These are phyloP conservation scores for Urocitellus parryii DNA, from an alignment of 2,113 vertebrate species.

Conservation along the genomic window DNA sequence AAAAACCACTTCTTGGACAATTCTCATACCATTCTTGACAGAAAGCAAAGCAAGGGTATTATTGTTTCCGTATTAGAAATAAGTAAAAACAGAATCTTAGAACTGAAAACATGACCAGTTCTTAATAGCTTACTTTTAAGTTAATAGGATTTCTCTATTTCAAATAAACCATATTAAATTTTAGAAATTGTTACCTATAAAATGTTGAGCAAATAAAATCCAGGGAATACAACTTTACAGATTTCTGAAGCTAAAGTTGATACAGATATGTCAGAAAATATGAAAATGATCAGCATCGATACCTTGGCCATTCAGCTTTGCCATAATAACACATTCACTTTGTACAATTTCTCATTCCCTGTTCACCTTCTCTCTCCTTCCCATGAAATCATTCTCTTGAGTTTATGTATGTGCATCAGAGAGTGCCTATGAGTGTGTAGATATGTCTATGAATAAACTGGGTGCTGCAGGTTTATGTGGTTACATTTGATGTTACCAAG, in stretches of 20 bases:
- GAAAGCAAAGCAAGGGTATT: neutral
- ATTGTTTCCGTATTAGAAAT: conserved; percentile 46
- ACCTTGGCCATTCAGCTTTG: neutral
- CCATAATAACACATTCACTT: neutral
- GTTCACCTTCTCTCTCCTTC: neutral
- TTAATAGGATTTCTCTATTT: neutral
- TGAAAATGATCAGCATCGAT: neutral
- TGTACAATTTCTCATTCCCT: neutral
- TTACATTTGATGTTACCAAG: too few species aligned
- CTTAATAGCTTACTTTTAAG: conserved; percentile 39
- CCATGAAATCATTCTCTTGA: neutral
- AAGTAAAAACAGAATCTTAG: conserved; percentile 24
- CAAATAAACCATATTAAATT: conserved; percentile 16
- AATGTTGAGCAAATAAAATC: neutral
- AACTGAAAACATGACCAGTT: conserved; percentile 7
- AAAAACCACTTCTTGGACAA: neutral
- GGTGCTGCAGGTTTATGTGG: neutral
- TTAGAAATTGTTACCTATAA: neutral
- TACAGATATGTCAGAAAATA: neutral
- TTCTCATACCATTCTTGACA: neutral
- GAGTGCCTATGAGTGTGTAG: neutral
- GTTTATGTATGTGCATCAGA: neutral
- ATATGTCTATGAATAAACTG: neutral
- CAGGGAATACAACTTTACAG: neutral
- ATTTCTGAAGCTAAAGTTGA: conserved; percentile 21